Evolutionary conservation across 1,140 invertebrate genomes (phyloP), one percentile per base, ranked within the genome.

Genomic region (Drosophila micromelanica): DNA sequence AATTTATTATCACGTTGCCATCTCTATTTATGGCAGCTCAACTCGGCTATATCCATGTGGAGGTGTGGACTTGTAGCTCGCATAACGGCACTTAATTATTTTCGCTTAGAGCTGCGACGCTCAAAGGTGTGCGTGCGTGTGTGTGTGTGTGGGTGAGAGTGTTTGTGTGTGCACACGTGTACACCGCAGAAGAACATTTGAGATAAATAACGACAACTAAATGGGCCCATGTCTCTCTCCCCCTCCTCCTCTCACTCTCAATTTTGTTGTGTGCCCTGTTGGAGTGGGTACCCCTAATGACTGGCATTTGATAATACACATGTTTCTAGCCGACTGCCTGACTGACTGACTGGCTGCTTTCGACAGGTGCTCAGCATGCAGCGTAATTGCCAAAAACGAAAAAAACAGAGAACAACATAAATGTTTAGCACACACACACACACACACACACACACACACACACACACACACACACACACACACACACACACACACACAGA

Each of bases 261-360:
- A 8, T 32, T n/a, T 37, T 9, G 30, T 23, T 23, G 2, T 20
- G 2, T 2, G 20, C 20, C 35, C 51, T 27, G 42, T 1, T 49
- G 61, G 15, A 45, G 43, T 20, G 61, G 52, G 59, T 35, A 54
- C 23, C 42, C 43, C 84, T 89, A 89, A 87, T 87, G 82, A 87
- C 72, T 82, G 76, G 72, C 78, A 78, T 78, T 87, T 87, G 82
- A 82, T 89, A 87, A 89, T 87, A 89, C 82, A 87, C 84, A 82
- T 87, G 82, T 82, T 76, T 73, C 67, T 45, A 43, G 49, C n/a
- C 48, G 40, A 12, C 23, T 64, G 45, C 2, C 42, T 49, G 27
- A n/a, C 30, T 27, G 30, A 4, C 12, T 32, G 45, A 9, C 23
- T 63, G 45, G 35, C 57, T 54, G 46, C 51, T 64, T 55, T 76